Percentiles rank a stretch among this genome's conserved stretches.
Conservation (phyloP, 1,140 invertebrate species). For the Grapholita molesta region DNA sequence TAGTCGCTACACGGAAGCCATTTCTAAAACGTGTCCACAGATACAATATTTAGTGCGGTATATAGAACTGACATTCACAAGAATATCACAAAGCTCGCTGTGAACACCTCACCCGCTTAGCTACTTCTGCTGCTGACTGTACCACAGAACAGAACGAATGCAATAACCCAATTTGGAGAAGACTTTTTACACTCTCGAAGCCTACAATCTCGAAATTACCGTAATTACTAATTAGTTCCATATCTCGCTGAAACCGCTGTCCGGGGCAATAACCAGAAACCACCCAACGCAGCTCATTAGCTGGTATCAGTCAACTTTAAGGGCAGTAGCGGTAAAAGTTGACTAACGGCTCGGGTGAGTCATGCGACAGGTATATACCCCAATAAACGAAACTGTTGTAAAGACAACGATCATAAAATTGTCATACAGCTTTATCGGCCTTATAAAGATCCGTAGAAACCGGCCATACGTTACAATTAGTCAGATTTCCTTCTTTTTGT, state of each 20-base stretch:
- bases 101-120: too few species aligned
- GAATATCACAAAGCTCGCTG: too few species aligned
- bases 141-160: too few species aligned
- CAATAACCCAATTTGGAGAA: too few species aligned
- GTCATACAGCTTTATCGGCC: neutral
- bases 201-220: too few species aligned
- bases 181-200: too few species aligned
- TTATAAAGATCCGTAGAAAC: neutral
- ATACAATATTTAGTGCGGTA: too few species aligned
- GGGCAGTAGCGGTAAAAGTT: slow-evolving; percentile 1
- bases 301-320: neutral
- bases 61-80: too few species aligned
- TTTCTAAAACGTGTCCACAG: too few species aligned
- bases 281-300: slow-evolving; percentile 3
- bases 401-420: neutral
- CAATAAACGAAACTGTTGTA: neutral
- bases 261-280: neutral
- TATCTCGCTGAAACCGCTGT: neutral
- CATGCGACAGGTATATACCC: neutral
- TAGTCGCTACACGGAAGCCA: too few species aligned
- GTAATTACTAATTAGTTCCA: neutral
- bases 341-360: neutral
- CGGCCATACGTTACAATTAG: neutral
- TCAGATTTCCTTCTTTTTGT: neutral
- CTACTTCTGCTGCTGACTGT: too few species aligned